phyloP scores from a whole-genome alignment of 2,888 invertebrate species.

The Amblyjoppa fuscipennis region DNA sequence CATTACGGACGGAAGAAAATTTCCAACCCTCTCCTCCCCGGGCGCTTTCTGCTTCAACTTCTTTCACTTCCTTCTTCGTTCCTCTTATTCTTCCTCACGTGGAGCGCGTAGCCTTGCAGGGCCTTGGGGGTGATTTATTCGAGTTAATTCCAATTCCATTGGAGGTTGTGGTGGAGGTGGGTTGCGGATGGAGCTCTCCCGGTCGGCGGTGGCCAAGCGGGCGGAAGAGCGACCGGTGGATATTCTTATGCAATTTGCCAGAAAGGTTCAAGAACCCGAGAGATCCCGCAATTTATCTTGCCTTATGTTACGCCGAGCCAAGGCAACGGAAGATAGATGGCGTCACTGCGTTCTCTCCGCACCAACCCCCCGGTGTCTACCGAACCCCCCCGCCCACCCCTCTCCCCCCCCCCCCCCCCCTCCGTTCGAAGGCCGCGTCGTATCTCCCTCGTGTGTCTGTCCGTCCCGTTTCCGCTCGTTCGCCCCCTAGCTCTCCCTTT shows the following conservation, averaged over 20 bases:
- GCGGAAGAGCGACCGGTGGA: conserved; percentile 77
- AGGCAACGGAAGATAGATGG: conserved; percentile 86
- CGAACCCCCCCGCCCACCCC: neutral
- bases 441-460: conserved; percentile 55
- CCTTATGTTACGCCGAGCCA: conserved; percentile 86
- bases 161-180: conserved; percentile 78
- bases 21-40: conserved; percentile 78
- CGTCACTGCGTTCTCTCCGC: conserved; percentile 83
- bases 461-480: conserved; percentile 52
- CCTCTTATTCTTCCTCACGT: conserved; percentile 39
- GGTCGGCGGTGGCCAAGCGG: conserved; percentile 69
- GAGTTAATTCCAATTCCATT: conserved; percentile 85
- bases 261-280: conserved; percentile 86
- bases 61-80: conserved; percentile 34
- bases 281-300: conserved; percentile 86
- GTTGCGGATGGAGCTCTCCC: conserved; percentile 67
- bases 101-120: conserved; percentile 75
- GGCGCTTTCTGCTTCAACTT: conserved; percentile 67
- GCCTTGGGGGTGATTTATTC: conserved; percentile 83
- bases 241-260: conserved; percentile 86
- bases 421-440: conserved; percentile 61
- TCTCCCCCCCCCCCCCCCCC: too few species aligned
- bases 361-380: conserved; percentile 71
- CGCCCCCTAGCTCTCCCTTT: conserved; percentile 32
- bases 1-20: conserved; percentile 79